Conservation (phyloP, 2,113 vertebrate genomes). For the Burhinus bistriatus region DNA sequence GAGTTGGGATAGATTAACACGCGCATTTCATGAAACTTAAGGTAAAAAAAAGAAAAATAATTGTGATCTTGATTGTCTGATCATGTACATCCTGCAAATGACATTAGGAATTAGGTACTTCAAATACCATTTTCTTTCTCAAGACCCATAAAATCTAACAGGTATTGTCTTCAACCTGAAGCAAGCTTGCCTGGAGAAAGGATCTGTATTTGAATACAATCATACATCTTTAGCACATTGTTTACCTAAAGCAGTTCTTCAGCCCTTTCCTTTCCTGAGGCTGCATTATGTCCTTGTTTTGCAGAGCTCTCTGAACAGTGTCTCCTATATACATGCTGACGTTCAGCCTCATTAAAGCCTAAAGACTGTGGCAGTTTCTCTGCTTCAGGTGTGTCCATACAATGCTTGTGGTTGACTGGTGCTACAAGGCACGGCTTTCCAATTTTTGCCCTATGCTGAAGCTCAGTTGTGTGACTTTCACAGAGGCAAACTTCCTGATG, state of each 20-base stretch:
- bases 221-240: background rate
- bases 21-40: background rate
- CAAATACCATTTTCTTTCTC: background rate
- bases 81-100: background rate
- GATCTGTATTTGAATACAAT: background rate
- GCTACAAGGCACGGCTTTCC: background rate
- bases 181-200: background rate
- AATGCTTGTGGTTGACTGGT: background rate
- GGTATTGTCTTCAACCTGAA: background rate
- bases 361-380: background rate
- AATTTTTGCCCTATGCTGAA: background rate
- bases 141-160: background rate
- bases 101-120: background rate
- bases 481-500: background rate
- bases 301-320: background rate
- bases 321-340: background rate
- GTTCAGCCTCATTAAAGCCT: background rate
- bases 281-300: background rate
- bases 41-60: background rate
- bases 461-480: background rate
- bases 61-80: background rate
- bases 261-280: background rate
- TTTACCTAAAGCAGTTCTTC: background rate
- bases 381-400: background rate
- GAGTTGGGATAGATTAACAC: fast-evolving